Evolutionary conservation across 2,113 vertebrate species (phyloP), one percentile per base, ranked within the genome.

Genomic region (Microcebus murinus): DNA sequence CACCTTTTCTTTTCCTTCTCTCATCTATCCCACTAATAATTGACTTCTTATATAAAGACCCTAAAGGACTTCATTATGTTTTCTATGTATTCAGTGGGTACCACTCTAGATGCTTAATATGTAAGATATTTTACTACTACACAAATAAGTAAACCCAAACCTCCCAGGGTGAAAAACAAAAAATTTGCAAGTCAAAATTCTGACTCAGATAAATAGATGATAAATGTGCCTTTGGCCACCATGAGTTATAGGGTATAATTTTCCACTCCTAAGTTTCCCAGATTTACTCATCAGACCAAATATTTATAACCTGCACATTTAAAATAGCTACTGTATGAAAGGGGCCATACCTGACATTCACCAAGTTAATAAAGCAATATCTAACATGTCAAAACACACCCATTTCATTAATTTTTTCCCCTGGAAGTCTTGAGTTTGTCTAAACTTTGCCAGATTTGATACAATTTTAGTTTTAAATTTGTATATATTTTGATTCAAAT

Each of bases 161-260:
- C 13, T 79, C 10, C 76, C 68, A 14, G 4, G 50, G 34, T 10
- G 25, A 70, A 61, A 63, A 82, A 70, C 36, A 90, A 82, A 59
- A 77, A 92, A 82, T 91, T 82, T 82, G 14, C 55, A 87, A 77
- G 65, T 90, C 36, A 95, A 81, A 92, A 67, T 31, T 76, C 23
- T 74, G 36, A 71, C 23, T 63, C 10, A 29, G 57, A 65, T 48
- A n/a, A 45, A 42, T 73, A 45, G 73, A 74, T 21, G 50, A 79
- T n/a, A 31, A 31, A 55, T 36, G 31, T 67, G 17, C 61, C 55
- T 87, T 55, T 93, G 76, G 20, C 42, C 39, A 63, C 57, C n/a
- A 45, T 67, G 59, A 93, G 34, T 36, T 59, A 80, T 29, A 80
- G 52, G n/a, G 20, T 65, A 45, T 39, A 71, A 50, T 83, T 42